Evolutionary conservation across 2,888 invertebrate species (phyloP).

Genomic region (Invenusta paracnida): DNA sequence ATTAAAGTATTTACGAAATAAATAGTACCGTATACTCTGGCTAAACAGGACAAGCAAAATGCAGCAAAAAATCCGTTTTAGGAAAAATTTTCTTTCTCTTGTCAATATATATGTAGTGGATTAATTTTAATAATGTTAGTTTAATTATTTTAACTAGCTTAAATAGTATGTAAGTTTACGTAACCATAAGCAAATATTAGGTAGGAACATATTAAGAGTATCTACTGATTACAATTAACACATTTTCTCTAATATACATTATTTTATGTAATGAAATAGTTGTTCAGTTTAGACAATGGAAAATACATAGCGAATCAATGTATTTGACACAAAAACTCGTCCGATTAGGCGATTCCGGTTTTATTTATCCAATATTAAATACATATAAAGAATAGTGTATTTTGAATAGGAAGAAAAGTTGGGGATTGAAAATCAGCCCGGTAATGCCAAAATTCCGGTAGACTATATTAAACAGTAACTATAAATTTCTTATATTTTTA

Average conservation of each 20-base stretch:
- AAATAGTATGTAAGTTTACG: not conserved
- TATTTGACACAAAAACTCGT: not conserved
- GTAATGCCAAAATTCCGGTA: not conserved
- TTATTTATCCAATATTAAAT: not conserved
- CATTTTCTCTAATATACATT: not conserved
- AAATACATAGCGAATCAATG: not conserved
- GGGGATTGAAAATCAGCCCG: not conserved
- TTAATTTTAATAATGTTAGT: not conserved
- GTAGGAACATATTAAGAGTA: not conserved
- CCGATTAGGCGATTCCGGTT: not conserved
- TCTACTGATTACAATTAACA: not conserved
- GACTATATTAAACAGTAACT: no score
- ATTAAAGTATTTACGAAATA: no score
- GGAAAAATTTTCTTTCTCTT: not conserved
- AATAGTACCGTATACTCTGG: constrained; percentile 10
- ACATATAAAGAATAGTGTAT: no score
- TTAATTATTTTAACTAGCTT: not conserved
- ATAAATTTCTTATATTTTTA: no score
- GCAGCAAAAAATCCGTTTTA: not conserved
- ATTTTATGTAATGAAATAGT: not conserved
- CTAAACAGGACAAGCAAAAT: constrained; percentile 18
- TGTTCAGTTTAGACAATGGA: not conserved
- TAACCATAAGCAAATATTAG: not conserved
- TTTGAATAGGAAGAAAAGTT: not conserved
- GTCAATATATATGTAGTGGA: no score